phyloP scores from a whole-genome alignment of 2,888 invertebrate genomes.

The Drosophila algonquin region DNA sequence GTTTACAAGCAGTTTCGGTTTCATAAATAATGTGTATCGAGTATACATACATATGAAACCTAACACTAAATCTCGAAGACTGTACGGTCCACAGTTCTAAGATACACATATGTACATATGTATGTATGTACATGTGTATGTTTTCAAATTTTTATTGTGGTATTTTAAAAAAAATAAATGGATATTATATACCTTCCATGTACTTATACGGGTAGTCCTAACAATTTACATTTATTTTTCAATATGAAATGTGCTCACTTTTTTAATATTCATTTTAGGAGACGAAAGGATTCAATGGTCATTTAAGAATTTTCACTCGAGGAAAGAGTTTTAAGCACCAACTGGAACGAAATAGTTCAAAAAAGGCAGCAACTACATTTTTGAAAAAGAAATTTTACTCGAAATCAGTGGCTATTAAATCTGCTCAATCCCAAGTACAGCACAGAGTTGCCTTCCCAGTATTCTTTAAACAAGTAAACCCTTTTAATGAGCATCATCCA shows the following conservation, averaged over 20 bases:
- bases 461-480: slow-evolving; percentile 57
- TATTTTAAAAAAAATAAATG: no score
- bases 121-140: no score
- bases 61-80: no score
- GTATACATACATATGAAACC: no score
- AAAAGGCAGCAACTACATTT: slow-evolving; percentile 31
- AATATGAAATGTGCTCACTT: neutral
- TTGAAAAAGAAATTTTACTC: slow-evolving; percentile 37
- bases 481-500: slow-evolving; percentile 54
- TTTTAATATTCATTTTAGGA: slow-evolving; percentile 34
- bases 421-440: slow-evolving; percentile 53
- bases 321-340: slow-evolving; percentile 36
- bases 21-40: no score
- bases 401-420: slow-evolving; percentile 11
- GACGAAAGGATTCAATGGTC: slow-evolving; percentile 31
- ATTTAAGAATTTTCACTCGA: slow-evolving; percentile 35
- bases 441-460: slow-evolving; percentile 60
- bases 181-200: no score
- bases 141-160: no score
- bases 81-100: no score
- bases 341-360: slow-evolving; percentile 25
- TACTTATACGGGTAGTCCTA: no score
- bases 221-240: no score
- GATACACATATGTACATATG: no score
- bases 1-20: no score